Conservation (phyloP, 2,888 invertebrate species). For the Hydriomena furcata region DNA sequence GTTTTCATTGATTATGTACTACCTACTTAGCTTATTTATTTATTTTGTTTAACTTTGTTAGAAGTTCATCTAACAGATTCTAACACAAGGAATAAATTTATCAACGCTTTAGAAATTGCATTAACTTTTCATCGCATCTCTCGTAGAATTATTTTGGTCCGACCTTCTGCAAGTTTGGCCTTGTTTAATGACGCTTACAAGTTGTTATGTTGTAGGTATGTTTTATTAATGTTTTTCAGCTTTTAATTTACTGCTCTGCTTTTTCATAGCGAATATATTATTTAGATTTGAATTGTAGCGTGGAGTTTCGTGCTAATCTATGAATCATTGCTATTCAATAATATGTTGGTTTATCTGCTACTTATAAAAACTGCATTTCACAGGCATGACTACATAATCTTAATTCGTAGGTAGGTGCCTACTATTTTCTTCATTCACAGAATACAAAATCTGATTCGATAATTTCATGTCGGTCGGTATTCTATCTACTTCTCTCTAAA, state of each 20-base stretch:
- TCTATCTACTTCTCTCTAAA: no score
- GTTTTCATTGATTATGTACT: neutral
- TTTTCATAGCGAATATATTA: no score
- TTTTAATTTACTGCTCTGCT: no score
- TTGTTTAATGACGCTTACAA: slow-evolving; percentile 46
- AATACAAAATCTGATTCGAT: no score
- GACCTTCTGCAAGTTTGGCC: slow-evolving; percentile 50
- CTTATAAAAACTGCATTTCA: neutral
- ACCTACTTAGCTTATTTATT: neutral
- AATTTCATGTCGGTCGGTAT: no score
- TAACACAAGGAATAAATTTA: slow-evolving; percentile 12
- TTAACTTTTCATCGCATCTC: slow-evolving; percentile 27
- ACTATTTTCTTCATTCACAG: neutral
- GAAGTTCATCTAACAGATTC: neutral
- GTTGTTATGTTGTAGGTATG: slow-evolving; percentile 28
- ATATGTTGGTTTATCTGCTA: neutral
- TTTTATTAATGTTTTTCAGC: neutral
- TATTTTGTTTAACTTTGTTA: slow-evolving; percentile 3
- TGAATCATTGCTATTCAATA: neutral
- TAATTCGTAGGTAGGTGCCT: no score
- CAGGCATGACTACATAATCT: neutral
- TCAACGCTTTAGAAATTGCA: slow-evolving; percentile 18
- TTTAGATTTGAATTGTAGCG: no score
- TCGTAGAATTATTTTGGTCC: slow-evolving; percentile 33
- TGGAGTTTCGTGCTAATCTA: neutral